These are phyloP conservation scores for Melanerpes formicivorus DNA, from an alignment of 2,113 vertebrate species.

Conservation along the genomic window DNA sequence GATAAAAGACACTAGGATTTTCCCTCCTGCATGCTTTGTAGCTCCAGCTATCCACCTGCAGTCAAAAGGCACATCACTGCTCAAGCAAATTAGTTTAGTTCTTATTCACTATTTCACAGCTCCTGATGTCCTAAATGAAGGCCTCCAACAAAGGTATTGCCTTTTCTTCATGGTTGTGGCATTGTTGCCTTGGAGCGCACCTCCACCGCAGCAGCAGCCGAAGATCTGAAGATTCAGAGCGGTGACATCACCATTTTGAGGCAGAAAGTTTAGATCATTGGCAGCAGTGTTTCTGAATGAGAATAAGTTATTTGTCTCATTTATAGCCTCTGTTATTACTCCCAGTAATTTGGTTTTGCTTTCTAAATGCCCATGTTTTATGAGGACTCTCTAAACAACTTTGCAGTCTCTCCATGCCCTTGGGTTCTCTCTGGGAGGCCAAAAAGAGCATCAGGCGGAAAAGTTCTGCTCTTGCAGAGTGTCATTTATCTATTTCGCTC, in stretches of 20 bases:
- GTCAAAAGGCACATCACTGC: neutral
- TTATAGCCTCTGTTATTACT: slow-evolving; percentile 33
- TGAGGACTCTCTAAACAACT: slow-evolving; percentile 1
- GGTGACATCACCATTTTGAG: neutral
- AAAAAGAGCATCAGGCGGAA: neutral
- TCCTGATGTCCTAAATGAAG: neutral
- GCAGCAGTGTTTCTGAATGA: neutral
- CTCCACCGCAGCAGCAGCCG: neutral
- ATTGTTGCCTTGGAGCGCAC: neutral
- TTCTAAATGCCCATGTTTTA: slow-evolving; percentile 26
- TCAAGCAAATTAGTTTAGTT: neutral
- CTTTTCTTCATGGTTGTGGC: neutral
- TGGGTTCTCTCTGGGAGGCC: slow-evolving; percentile 6
- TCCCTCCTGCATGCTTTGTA: neutral
- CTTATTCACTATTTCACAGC: neutral
- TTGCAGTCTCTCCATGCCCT: slow-evolving; percentile 12
- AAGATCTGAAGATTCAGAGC: neutral
- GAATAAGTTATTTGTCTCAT: slow-evolving; percentile 30
- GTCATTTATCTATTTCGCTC: neutral
- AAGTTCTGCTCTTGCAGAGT: neutral
- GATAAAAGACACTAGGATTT: neutral
- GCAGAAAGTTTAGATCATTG: neutral
- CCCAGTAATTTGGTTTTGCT: slow-evolving; percentile 28
- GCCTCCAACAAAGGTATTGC: neutral
- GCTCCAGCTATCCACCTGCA: neutral